Conservation (phyloP, 2,113 vertebrate species). For the Oenanthe melanoleuca region DNA sequence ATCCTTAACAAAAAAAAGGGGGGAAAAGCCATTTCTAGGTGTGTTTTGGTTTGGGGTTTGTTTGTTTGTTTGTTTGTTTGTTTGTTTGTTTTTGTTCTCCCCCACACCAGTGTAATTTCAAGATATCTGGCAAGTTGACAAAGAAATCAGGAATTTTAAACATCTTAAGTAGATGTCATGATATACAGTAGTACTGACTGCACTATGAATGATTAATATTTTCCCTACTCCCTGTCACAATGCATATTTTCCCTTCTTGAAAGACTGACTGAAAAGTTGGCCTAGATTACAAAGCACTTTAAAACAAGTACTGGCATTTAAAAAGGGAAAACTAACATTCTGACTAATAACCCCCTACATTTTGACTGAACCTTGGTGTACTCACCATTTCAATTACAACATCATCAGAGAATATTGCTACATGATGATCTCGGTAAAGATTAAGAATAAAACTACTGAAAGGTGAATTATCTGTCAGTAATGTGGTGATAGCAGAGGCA, state of each 20-base stretch:
- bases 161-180: conserved; percentile 22
- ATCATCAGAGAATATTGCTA: neutral
- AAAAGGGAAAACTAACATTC: neutral
- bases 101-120: neutral
- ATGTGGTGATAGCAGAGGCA: neutral
- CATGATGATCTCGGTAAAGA: neutral
- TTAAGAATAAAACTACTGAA: neutral
- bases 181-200: conserved; percentile 15
- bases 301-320: conserved; percentile 57
- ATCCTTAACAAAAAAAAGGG: neutral
- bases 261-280: neutral
- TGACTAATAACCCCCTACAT: neutral
- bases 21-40: neutral
- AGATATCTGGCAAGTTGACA: conserved; percentile 46
- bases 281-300: conserved; percentile 7
- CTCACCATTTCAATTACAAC: conserved; percentile 31
- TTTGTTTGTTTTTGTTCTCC: neutral
- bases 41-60: no score
- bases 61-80: no score
- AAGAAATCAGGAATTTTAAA: conserved; percentile 40
- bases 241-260: neutral
- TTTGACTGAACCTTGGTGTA: conserved; percentile 6
- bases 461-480: neutral
- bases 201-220: neutral
- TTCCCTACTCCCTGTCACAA: neutral